A percentile compares a stretch with the other conserved stretches of the same genome.
Evolutionary conservation across 1,140 invertebrate species (phyloP).

Genomic region (Lethrus apterus): DNA sequence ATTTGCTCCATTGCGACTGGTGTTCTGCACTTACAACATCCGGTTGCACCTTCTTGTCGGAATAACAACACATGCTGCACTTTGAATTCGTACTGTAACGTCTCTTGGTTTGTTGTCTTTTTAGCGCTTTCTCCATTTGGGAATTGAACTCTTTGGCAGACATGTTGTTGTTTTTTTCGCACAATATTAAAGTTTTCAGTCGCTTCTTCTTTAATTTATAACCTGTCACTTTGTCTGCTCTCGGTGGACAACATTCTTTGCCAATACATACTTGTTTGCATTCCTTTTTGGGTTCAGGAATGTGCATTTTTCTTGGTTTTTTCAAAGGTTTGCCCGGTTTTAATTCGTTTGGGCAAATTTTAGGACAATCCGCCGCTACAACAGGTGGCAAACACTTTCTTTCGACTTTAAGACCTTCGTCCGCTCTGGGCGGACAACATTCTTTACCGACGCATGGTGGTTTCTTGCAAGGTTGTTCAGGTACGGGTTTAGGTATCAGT

Average conservation of each 20-base stretch:
- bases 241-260: not conserved
- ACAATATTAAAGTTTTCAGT: constrained; percentile 3
- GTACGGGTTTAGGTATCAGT: not conserved
- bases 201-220: constrained; percentile 12
- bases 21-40: not conserved
- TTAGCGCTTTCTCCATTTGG: not conserved
- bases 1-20: no score
- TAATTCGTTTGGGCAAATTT: not conserved
- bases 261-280: constrained; percentile 7
- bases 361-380: constrained; percentile 12
- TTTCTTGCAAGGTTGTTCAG: not conserved
- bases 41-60: not conserved
- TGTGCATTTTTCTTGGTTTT: constrained; percentile 12
- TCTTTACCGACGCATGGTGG: not conserved
- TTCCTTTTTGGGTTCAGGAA: constrained; percentile 17
- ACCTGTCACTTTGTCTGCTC: constrained; percentile 14
- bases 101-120: no score
- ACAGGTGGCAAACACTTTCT: constrained; percentile 11
- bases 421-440: not conserved
- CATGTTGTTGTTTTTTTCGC: constrained; percentile 6
- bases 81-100: constrained; percentile 2
- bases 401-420: constrained; percentile 1
- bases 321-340: constrained; percentile 9
- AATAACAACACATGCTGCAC: constrained; percentile 7
- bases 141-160: constrained; percentile 7